Percentiles rank a stretch among this genome's conserved stretches.
Conservation (phyloP, 2,888 invertebrate species). For the Stenolophus ochropezus region DNA sequence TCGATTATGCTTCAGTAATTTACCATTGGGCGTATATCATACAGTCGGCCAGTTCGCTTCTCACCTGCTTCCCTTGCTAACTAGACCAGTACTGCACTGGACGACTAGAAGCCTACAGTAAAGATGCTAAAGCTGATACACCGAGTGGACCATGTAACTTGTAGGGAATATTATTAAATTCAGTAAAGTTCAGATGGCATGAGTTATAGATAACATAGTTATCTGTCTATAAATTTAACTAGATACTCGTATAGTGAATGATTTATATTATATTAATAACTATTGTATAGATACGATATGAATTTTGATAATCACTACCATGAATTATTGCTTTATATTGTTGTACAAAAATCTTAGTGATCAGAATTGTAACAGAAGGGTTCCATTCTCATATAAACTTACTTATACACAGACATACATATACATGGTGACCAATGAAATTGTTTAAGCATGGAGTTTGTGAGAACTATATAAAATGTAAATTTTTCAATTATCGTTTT, state of each 20-base stretch:
- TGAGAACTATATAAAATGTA: too few relatives aligned
- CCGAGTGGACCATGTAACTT: slow-evolving; percentile 65
- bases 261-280: slow-evolving; percentile 2
- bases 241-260: slow-evolving; percentile 20
- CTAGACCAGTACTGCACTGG: slow-evolving; percentile 63
- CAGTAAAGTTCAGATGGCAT: slow-evolving; percentile 12
- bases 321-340: background rate
- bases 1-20: slow-evolving; percentile 70
- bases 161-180: slow-evolving; percentile 21
- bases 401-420: too few relatives aligned
- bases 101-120: slow-evolving; percentile 62
- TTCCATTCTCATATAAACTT: too few relatives aligned
- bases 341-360: too few relatives aligned
- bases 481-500: too few relatives aligned
- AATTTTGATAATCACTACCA: background rate
- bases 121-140: slow-evolving; percentile 66
- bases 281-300: background rate
- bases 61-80: slow-evolving; percentile 60
- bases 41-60: slow-evolving; percentile 62
- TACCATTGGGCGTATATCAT: slow-evolving; percentile 69
- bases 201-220: background rate
- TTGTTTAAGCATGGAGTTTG: too few relatives aligned
- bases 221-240: slow-evolving; percentile 40
- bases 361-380: too few relatives aligned
- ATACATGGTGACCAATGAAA: too few relatives aligned